These are phyloP conservation scores for Parnassius mnemosyne DNA, from an alignment of 2,888 invertebrate species.

Conservation along the genomic window DNA sequence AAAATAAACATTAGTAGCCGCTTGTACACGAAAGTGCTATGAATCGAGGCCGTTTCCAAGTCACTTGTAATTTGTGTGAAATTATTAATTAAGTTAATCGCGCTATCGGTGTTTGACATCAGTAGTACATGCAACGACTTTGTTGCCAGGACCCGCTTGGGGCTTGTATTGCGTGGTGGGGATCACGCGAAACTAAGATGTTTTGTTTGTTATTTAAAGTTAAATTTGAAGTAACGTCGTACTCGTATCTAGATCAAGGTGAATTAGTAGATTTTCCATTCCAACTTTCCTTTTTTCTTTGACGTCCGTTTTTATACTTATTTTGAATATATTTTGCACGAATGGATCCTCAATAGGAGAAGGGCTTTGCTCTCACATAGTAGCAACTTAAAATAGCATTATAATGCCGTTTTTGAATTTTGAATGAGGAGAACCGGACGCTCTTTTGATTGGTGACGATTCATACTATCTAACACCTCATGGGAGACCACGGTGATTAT, in stretches of 20 bases:
- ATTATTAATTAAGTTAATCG: constrained; percentile 69
- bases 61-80: constrained; percentile 66
- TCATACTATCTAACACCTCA: too few species aligned
- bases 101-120: constrained; percentile 35
- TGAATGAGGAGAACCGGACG: too few species aligned
- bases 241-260: constrained; percentile 1
- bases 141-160: not conserved
- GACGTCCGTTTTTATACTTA: too few species aligned
- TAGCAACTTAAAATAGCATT: too few species aligned
- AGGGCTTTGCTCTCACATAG: too few species aligned
- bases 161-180: not conserved
- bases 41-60: constrained; percentile 25
- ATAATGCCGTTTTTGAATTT: too few species aligned
- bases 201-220: constrained; percentile 1
- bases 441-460: too few species aligned
- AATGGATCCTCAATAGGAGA: too few species aligned
- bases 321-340: too few species aligned
- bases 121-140: constrained; percentile 2
- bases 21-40: not conserved
- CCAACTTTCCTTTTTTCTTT: too few species aligned
- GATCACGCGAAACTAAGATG: constrained; percentile 1
- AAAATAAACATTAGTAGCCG: constrained; percentile 13
- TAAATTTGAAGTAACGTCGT: not conserved
- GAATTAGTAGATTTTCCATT: not conserved
- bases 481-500: too few species aligned